Conservation (phyloP, 2,797 vertebrate genomes). For the Halcyon leucocephala region DNA sequence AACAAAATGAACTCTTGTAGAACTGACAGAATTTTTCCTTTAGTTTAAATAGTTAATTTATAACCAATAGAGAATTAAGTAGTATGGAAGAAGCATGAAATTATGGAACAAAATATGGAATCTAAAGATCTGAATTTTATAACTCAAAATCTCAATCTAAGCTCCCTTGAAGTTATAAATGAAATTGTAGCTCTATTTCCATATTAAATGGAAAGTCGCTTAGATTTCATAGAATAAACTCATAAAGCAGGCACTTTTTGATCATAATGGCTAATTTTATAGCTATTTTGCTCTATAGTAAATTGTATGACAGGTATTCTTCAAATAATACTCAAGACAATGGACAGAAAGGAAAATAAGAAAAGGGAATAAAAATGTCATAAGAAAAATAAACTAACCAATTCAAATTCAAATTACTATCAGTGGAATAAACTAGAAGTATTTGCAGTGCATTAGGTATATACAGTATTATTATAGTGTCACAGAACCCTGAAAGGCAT, state of each 20-base stretch:
- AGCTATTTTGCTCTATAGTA: not conserved
- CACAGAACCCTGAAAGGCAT: not conserved
- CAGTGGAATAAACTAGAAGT: not conserved
- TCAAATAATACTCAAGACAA: not conserved
- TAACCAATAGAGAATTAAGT: not conserved
- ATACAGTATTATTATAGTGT: not conserved
- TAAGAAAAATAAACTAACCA: not conserved
- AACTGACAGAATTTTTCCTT: not conserved
- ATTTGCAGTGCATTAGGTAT: not conserved
- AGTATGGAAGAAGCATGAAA: not conserved
- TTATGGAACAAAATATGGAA: not conserved
- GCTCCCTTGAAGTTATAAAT: not conserved
- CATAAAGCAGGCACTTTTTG: not conserved
- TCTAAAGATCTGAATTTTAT: not conserved
- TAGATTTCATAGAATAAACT: not conserved
- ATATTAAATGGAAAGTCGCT: not conserved
- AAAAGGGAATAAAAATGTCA: not conserved
- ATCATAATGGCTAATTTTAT: not conserved
- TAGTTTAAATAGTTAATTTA: not conserved
- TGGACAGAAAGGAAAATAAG: not conserved
- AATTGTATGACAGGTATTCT: not conserved
- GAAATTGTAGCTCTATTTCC: not conserved
- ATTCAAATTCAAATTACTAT: not conserved
- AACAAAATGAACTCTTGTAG: not conserved
- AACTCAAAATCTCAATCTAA: not conserved